Percentiles rank a stretch among this genome's conserved stretches.
phyloP scores from a whole-genome alignment of 2,888 invertebrate species.

The Diplazon laetatorius region DNA sequence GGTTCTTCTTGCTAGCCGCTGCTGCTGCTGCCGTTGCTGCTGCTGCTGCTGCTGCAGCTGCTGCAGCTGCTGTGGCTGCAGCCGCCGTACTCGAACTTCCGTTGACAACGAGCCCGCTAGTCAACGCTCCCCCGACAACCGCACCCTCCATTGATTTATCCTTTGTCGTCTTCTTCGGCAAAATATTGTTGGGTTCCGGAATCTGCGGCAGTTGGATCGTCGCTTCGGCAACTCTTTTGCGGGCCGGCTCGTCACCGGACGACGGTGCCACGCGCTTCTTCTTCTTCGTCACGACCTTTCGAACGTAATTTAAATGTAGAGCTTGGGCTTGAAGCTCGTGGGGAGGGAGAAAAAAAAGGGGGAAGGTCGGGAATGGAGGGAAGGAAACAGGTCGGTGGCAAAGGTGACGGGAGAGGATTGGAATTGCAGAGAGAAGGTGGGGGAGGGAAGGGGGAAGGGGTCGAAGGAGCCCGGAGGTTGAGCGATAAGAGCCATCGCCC shows the following conservation, averaged over 20 bases:
- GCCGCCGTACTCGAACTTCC: neutral
- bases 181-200: conserved; percentile 58
- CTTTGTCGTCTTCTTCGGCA: conserved; percentile 62
- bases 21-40: conserved; percentile 72
- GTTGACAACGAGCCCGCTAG: conserved; percentile 3
- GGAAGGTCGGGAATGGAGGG: neutral
- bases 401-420: conserved; percentile 3
- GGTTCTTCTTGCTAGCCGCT: conserved; percentile 84
- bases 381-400: conserved; percentile 1
- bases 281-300: conserved; percentile 67
- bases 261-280: conserved; percentile 73
- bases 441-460: neutral
- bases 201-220: conserved; percentile 40
- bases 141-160: conserved; percentile 45
- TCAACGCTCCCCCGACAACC: conserved; percentile 12
- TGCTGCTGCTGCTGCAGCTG: conserved; percentile 7
- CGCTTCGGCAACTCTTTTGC: conserved; percentile 74
- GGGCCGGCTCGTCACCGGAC: conserved; percentile 73
- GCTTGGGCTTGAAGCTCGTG: too few relatives aligned
- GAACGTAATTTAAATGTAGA: conserved; percentile 55
- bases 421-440: neutral
- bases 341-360: neutral
- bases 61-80: conserved; percentile 72
- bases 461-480: conserved; percentile 21
- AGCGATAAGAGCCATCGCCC: conserved; percentile 29